Base-by-base conservation (phyloP, 2,888 invertebrate species). In the Caenorhabditis auriculariae region DNA sequence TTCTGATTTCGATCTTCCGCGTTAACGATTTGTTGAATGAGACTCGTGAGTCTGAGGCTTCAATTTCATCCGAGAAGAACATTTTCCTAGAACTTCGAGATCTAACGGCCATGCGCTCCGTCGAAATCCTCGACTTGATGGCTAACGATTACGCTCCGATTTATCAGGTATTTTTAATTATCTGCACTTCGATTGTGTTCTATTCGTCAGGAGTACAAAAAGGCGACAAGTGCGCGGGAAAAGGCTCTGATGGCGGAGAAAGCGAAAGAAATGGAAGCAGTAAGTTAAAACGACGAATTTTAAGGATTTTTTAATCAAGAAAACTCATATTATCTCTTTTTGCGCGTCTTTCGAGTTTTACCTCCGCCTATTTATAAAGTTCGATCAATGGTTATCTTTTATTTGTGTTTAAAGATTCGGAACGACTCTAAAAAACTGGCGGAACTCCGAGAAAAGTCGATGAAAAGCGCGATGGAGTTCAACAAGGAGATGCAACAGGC, bases 91-190 rank as follows among this genome's bases (percentile, higher is more conserved):
- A 72, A 32, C 61, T 75, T 52, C 69, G 75, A n/a, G 68, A 72
- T 29, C 56, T 79, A 50, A 77, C 76, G 12, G 79, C 79, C 6
- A 66, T 79, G 56, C 66, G 69, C 17, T 49, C 72, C 17, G 64
- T 63, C 21, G 95, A 95, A 83, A 91, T 96, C 46, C 85, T 93
- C 71, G 95, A 96, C 81, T 89, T 96, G 54, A 93, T 96, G 93
- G 88, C 90, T 70, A 88, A 89, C 29, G 96, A 96, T 84, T 96
- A 93, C 83, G 91, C 91, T 42, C 90, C 90, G 61, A 93, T 94
- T 81, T 95, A 93, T 82, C 91, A 92, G 82, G 93, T 93, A 80
- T 15, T 24, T 23, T 37, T 9, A 37, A 4, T 23, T 6, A n/a
- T 24, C 12, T 23, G n/a, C n/a, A n/a, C n/a, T n/a, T n/a, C n/a